Percentiles rank a stretch among this genome's conserved stretches.
These are phyloP conservation scores for Xiphophorus maculatus DNA, from an alignment of 2,113 vertebrate species.

Conservation along the genomic window DNA sequence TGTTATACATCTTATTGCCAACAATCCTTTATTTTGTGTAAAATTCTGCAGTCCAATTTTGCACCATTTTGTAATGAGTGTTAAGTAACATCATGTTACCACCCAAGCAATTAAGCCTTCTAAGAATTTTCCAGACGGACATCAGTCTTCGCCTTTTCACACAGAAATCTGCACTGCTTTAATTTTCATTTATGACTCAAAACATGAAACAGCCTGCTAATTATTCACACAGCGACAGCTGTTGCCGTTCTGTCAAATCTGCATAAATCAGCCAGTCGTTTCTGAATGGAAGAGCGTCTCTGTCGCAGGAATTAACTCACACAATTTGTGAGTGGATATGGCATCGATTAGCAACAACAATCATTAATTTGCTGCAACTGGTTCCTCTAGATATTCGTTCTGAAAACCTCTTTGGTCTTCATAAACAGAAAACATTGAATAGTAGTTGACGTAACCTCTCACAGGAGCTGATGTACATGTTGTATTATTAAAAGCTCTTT, in stretches of 20 bases:
- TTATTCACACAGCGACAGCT: conserved; percentile 28
- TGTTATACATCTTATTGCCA: background rate
- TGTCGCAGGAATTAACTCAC: conserved; percentile 3
- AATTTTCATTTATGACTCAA: conserved; percentile 26
- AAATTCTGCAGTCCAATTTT: background rate
- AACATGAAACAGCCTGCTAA: conserved; percentile 29
- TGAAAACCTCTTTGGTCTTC: background rate
- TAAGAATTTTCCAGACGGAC: conserved; percentile 20
- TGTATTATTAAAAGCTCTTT: conserved; percentile 1
- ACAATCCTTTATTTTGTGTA: background rate
- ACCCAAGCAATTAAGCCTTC: conserved; percentile 7
- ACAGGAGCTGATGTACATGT: background rate
- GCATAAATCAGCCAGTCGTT: conserved; percentile 24
- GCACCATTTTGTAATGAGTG: background rate
- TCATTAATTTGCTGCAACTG: conserved; percentile 10
- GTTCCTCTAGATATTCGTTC: background rate
- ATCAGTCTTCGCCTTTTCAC: conserved; percentile 7
- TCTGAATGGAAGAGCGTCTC: conserved; percentile 13
- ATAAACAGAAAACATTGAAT: background rate
- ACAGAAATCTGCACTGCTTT: conserved; percentile 13
- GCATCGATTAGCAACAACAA: background rate
- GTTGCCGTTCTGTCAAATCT: conserved; percentile 26
- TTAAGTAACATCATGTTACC: conserved; percentile 19
- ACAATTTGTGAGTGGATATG: background rate
- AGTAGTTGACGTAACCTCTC: background rate